Evolutionary conservation across 2,888 invertebrate genomes (phyloP), one percentile per base, ranked within the genome.

Genomic region (Lysandra bellargus): DNA sequence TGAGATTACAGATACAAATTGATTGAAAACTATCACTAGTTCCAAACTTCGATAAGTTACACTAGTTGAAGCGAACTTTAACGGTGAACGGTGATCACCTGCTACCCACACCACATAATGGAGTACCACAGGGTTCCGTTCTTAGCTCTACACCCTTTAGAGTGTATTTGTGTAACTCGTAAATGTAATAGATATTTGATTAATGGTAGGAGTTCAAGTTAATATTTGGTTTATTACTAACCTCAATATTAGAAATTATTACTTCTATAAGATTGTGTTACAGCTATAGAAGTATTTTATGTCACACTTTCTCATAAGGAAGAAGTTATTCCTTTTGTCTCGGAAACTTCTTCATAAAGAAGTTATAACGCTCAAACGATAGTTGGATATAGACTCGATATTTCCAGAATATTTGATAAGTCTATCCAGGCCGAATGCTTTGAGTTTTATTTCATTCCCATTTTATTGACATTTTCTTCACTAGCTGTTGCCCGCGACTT

Each of bases 101-200:
- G 74, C 44, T 74, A 74, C 44, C 74, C 74, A 74, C 74, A 44
- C 74, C 74, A 74, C 74, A 44, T 74, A 44, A 44, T 74, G 44
- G 44, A 40, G 74, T 74, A n/a, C 44, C 40, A 12, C 74, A 44
- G 44, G 74, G 74, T 44, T n/a, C n/a, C 7, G 23, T 74, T 44
- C 74, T 74, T 44, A 12, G 73, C 17, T 44, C 74, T 44, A 40
- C 7, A n/a, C 74, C 40, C n/a, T 74, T 74, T 23, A 74, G n/a
- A 44, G 3, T n/a, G 5, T 73, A 23, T 74, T 44, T 74, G 40
- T 40, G n/a, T 40, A 33, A 64, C 64, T 64, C 12, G 30, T 14
- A 14, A 69, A 69, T 69, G 69, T 69, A 69, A 69, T 69, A 69
- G 33, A 33, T 69, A 69, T 69, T 33, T 69, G 69, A 69, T 69